Evolutionary conservation across 1,140 invertebrate genomes (phyloP).

Genomic region (Macrobrachium nipponense): DNA sequence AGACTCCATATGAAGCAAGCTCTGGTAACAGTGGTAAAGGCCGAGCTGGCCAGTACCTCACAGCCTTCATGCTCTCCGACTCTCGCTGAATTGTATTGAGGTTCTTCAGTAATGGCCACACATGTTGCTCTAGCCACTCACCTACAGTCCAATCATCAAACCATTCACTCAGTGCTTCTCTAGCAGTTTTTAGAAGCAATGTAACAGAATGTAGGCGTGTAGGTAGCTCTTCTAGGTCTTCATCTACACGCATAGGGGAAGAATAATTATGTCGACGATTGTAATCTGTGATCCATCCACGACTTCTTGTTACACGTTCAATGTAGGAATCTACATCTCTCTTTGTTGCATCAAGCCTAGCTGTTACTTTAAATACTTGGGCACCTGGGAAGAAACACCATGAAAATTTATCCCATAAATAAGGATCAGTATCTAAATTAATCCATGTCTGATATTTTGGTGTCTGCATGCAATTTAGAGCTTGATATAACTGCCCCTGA

Average conservation of each 20-base stretch:
- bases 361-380: conserved; percentile 73
- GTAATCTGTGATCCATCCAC: conserved; percentile 84
- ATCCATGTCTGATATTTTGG: conserved; percentile 65
- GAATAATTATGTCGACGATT: conserved; percentile 83
- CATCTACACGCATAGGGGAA: conserved; percentile 79
- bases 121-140: conserved; percentile 81
- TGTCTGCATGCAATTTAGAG: conserved; percentile 72
- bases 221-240: conserved; percentile 76
- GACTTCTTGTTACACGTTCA: conserved; percentile 65
- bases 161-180: conserved; percentile 76
- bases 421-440: conserved; percentile 73
- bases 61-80: conserved; percentile 72
- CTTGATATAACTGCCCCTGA: conserved; percentile 71
- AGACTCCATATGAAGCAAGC: conserved; percentile 61
- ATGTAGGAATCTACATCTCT: conserved; percentile 67
- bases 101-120: conserved; percentile 73
- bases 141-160: conserved; percentile 81
- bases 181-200: conserved; percentile 74
- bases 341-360: conserved; percentile 72
- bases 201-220: conserved; percentile 68
- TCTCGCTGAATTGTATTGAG: conserved; percentile 72
- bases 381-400: conserved; percentile 74
- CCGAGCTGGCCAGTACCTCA: conserved; percentile 73
- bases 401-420: conserved; percentile 73
- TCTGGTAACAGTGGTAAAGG: conserved; percentile 69